phyloP scores from a whole-genome alignment of 1,140 invertebrate genomes.

The Aphelinus atriplicis region DNA sequence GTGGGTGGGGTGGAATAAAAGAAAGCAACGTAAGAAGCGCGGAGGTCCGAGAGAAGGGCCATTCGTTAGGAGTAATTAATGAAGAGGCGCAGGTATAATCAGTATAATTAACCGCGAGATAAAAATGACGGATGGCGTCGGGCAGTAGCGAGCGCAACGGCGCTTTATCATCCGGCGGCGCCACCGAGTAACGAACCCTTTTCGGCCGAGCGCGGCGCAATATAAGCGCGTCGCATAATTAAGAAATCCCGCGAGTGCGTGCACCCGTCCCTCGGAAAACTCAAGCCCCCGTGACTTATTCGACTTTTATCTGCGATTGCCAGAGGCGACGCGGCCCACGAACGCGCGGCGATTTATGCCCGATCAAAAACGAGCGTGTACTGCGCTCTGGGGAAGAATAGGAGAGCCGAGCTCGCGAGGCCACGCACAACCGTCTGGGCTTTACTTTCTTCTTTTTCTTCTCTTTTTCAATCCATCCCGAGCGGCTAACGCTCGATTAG shows the following conservation, averaged over 20 bases:
- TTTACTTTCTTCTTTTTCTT: too few species aligned
- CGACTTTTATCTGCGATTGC: constrained; percentile 66
- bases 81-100: constrained; percentile 37
- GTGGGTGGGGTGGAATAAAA: not conserved
- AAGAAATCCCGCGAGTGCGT: constrained; percentile 57
- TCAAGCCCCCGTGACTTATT: constrained; percentile 66
- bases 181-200: constrained; percentile 50
- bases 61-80: constrained; percentile 38
- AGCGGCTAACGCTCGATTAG: too few species aligned
- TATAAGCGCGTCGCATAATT: constrained; percentile 54
- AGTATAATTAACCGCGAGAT: constrained; percentile 39
- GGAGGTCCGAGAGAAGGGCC: constrained; percentile 7
- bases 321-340: constrained; percentile 48
- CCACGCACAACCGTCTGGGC: too few species aligned
- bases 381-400: not conserved
- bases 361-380: not conserved
- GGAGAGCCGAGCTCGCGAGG: too few species aligned
- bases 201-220: constrained; percentile 20
- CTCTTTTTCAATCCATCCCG: too few species aligned
- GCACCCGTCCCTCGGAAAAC: constrained; percentile 51
- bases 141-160: constrained; percentile 25
- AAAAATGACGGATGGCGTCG: constrained; percentile 37
- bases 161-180: constrained; percentile 36
- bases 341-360: constrained; percentile 27
- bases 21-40: too few species aligned